Percentiles rank a stretch among this genome's conserved stretches.
Conservation (phyloP, 2,113 vertebrate genomes). For the Phalacrocorax aristotelis region DNA sequence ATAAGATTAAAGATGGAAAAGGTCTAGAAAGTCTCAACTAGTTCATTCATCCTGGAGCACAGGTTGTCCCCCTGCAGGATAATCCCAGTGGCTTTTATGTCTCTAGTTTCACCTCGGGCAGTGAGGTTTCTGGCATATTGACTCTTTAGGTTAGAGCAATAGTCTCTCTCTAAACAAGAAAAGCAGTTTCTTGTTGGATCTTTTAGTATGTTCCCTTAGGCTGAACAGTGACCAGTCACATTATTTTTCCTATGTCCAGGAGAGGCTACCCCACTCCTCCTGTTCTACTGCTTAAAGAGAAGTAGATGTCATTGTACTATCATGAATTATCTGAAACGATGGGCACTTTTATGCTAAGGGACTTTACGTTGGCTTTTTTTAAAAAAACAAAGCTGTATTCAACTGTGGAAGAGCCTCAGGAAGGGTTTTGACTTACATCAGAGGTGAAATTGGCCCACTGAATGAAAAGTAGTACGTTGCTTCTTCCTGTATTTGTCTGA, state of each 20-base stretch:
- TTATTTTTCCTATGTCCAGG: background rate
- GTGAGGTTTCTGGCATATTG: background rate
- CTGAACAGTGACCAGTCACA: background rate
- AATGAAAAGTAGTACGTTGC: background rate
- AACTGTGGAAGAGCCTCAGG: background rate
- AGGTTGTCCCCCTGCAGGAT: background rate
- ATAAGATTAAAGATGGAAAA: background rate
- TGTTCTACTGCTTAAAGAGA: background rate
- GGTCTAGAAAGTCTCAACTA: background rate
- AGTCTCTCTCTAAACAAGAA: background rate
- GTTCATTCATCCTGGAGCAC: background rate
- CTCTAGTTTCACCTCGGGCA: background rate
- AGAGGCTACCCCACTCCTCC: background rate
- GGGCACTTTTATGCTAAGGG: background rate
- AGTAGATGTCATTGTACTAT: background rate
- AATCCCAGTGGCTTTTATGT: background rate
- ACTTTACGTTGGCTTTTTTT: background rate
- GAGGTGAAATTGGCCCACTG: background rate
- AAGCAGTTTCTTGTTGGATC: background rate
- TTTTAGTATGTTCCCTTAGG: background rate
- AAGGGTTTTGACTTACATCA: background rate
- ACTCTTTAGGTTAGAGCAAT: background rate
- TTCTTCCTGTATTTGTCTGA: background rate
- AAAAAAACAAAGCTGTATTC: background rate
- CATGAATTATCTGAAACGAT: background rate